Evolutionary conservation across 2,113 vertebrate species (phyloP), one percentile per base, ranked within the genome.

Genomic region (Leptobrachium leishanense): DNA sequence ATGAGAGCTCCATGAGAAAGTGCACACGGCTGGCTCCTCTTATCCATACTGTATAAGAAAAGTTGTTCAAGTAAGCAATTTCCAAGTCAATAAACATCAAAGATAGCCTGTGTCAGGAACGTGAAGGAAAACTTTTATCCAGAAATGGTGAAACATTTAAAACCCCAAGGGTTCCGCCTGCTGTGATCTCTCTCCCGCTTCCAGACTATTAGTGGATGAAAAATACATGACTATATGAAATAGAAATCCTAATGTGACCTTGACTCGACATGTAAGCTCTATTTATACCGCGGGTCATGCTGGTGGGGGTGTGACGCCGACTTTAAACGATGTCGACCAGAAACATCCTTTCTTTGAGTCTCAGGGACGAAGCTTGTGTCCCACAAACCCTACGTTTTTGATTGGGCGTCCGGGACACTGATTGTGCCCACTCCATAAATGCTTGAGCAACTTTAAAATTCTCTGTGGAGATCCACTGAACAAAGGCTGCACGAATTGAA

Each of bases 101-200:
- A 50, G 46, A 50, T 50, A 50, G 46, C 46, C 46, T 8, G 4
- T 50, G 46, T 8, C 46, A 50, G 46, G 46, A 50, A 50, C 46
- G 4, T 50, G 8, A 59, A 43, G 9, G 3, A 46, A 44, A 13
- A 11, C n/a, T 64, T 74, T 74, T 42, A 74, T 74, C 42, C 57
- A 74, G 41, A 64, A 57, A 41, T 74, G 62, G 41, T 40, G 10
- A 64, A 74, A 63, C 43, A 74, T 46, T 74, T 63, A 46, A 50
- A 46, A 42, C 72, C 72, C 9, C 5, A 11, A 57, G 62, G 62
- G 50, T 2, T 12, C 12, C 44, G 2, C 44, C 15, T 70, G 6
- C 15, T n/a, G 44, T 41, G 66, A 31, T 2, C 11, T 31, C 20
- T 31, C 66, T 70, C 2, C 44, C 50, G 43, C 2, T 70, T 46